These are phyloP conservation scores for Teleogryllus oceanicus DNA, from an alignment of 2,888 invertebrate species.

Conservation along the genomic window DNA sequence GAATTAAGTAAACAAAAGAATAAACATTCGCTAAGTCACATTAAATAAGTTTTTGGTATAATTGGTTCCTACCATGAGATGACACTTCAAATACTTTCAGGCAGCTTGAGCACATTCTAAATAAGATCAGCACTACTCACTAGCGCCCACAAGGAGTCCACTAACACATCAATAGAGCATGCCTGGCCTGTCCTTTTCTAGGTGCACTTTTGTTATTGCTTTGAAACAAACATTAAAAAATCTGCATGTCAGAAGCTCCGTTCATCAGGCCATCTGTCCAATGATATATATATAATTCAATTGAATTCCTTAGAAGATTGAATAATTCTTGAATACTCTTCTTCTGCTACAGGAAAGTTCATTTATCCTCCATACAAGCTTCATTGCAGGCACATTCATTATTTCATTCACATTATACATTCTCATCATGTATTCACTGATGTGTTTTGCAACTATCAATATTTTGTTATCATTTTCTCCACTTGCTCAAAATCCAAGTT, in stretches of 20 bases:
- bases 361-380: slow-evolving; percentile 5
- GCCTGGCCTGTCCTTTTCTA: not conserved
- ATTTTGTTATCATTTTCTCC: not conserved
- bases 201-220: not conserved
- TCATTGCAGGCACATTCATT: slow-evolving; percentile 3
- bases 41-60: too few relatives aligned
- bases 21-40: too few relatives aligned
- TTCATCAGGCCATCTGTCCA: not conserved
- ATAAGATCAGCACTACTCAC: slow-evolving; percentile 10
- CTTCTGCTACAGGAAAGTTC: not conserved
- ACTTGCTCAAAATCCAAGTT: not conserved
- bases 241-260: not conserved
- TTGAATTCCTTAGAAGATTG: not conserved
- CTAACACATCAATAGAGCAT: not conserved
- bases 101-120: slow-evolving; percentile 8
- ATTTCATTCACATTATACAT: not conserved
- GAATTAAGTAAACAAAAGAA: too few relatives aligned
- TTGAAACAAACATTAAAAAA: slow-evolving; percentile 2
- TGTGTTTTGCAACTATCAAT: slow-evolving; percentile 5
- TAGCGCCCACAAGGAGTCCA: not conserved
- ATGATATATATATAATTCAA: not conserved
- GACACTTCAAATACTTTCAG: not conserved
- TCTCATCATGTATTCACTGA: not conserved
- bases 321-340: not conserved
- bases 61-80: not conserved